Evolutionary conservation across 2,888 invertebrate genomes (phyloP).

Genomic region (Cyclophora albipunctata): DNA sequence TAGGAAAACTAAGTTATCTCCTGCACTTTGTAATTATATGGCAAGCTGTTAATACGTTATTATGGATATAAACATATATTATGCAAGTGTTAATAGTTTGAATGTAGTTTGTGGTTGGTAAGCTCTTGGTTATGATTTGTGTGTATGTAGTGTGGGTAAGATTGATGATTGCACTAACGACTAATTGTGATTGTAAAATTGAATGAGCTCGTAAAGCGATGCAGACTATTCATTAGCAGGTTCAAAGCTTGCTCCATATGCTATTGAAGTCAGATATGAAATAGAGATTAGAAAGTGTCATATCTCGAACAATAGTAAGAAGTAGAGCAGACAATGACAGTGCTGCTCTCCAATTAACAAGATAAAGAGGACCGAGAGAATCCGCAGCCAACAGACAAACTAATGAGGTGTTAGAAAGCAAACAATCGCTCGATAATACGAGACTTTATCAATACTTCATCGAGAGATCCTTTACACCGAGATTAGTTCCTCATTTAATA

Average conservation of each 20-base stretch:
- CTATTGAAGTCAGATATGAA: slow-evolving; percentile 52
- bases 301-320: slow-evolving; percentile 52
- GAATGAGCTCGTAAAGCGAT: slow-evolving; percentile 1
- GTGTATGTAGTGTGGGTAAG: no score
- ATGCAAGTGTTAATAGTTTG: slow-evolving; percentile 9
- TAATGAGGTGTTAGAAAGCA: slow-evolving; percentile 40
- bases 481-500: slow-evolving; percentile 6
- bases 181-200: background rate
- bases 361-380: slow-evolving; percentile 35
- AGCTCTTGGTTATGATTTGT: no score
- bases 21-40: slow-evolving; percentile 1
- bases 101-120: slow-evolving; percentile 3
- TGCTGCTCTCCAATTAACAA: slow-evolving; percentile 50
- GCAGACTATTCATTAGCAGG: slow-evolving; percentile 11
- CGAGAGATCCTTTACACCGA: slow-evolving; percentile 12
- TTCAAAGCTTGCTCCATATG: slow-evolving; percentile 34
- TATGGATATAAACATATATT: slow-evolving; percentile 10
- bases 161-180: no score
- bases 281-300: slow-evolving; percentile 63
- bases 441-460: slow-evolving; percentile 20
- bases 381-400: slow-evolving; percentile 31
- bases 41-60: slow-evolving; percentile 2
- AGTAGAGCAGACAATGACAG: slow-evolving; percentile 42
- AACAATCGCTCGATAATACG: slow-evolving; percentile 36
- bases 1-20: slow-evolving; percentile 16